Evolutionary conservation across 2,113 vertebrate species (phyloP).

Genomic region (Ranitomeya imitator): DNA sequence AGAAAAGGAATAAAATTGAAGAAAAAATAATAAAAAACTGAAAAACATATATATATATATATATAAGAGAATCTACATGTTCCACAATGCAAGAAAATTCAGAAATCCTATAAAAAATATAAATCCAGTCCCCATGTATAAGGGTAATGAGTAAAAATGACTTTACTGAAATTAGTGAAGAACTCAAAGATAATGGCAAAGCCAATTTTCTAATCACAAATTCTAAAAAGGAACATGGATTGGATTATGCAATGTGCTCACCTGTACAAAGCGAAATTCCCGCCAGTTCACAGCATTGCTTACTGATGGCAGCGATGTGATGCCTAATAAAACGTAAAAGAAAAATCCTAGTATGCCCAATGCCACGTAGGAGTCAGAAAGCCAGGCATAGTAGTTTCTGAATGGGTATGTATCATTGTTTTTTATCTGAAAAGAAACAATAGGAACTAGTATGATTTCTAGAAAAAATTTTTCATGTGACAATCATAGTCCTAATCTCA

Average conservation of each 20-base stretch:
- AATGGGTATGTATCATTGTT: slow-evolving; percentile 77
- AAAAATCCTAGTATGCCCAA: slow-evolving; percentile 89
- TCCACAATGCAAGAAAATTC: background rate
- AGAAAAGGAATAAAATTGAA: background rate
- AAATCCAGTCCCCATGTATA: no score
- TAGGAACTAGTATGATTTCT: background rate
- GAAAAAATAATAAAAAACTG: background rate
- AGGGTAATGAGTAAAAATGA: no score
- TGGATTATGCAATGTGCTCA: slow-evolving; percentile 59
- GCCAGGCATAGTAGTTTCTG: slow-evolving; percentile 74
- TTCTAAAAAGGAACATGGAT: background rate
- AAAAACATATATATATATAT: background rate
- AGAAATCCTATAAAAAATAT: no score
- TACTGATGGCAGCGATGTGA: slow-evolving; percentile 95
- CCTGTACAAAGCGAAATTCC: slow-evolving; percentile 96
- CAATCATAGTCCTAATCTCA: background rate
- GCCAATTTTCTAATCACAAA: background rate
- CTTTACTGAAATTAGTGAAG: no score
- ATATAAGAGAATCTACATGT: background rate
- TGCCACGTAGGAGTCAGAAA: slow-evolving; percentile 80
- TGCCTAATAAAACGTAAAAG: slow-evolving; percentile 87
- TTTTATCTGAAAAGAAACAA: slow-evolving; percentile 67
- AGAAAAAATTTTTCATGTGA: background rate
- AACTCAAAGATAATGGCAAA: background rate
- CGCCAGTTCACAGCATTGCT: slow-evolving; percentile 94